Evolutionary conservation across 2,113 vertebrate species (phyloP).

Genomic region (Ciconia boyciana): DNA sequence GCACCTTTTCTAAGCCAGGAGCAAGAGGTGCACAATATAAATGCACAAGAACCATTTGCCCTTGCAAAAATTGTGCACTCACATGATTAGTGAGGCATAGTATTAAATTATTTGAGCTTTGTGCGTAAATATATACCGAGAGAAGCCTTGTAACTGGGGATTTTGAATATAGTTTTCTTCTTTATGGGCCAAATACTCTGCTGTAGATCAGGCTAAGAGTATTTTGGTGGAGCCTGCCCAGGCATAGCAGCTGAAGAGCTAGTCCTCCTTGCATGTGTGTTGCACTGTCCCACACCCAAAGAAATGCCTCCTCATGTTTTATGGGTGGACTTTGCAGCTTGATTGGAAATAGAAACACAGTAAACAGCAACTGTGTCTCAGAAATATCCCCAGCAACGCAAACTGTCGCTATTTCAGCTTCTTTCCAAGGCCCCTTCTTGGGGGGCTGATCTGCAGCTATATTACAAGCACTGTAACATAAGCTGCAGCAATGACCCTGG

Average conservation of each 20-base stretch:
- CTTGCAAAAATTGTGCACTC: constrained; percentile 50
- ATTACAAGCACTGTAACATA: background rate
- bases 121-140: constrained; percentile 32
- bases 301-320: constrained; percentile 37
- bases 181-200: background rate
- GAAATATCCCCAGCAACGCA: constrained; percentile 43
- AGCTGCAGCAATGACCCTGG: constrained; percentile 17
- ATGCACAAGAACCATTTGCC: background rate
- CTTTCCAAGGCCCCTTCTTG: background rate
- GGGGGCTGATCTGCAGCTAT: constrained; percentile 4
- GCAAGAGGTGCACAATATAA: background rate
- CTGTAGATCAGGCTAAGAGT: background rate
- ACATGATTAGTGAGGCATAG: constrained; percentile 34
- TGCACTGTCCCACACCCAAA: constrained; percentile 4
- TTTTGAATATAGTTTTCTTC: background rate
- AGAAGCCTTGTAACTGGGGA: background rate
- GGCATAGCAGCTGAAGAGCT: background rate
- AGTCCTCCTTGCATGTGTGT: background rate
- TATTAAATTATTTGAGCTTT: constrained; percentile 59
- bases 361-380: constrained; percentile 50
- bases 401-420: constrained; percentile 52
- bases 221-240: background rate
- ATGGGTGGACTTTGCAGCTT: constrained; percentile 34
- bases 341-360: constrained; percentile 44
- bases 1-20: background rate